Evolutionary conservation across 2,888 invertebrate genomes (phyloP), one percentile per base, ranked within the genome.

Genomic region (Ditula angustiorana): DNA sequence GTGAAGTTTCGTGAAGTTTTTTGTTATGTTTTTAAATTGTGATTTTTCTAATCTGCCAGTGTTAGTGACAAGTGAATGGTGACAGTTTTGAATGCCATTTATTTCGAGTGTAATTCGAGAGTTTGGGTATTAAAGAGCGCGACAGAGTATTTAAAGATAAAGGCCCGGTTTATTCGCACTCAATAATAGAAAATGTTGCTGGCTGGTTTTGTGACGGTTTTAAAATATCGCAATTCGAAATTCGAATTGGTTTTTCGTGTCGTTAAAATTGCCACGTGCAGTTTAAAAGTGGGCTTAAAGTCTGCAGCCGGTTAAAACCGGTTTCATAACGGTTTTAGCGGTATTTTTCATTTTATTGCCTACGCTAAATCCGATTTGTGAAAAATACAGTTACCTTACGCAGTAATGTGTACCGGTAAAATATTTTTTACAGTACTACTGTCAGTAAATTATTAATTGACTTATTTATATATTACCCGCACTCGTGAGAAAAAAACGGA

Each of bases 1-100:
- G 70, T 72, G 67, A 69, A 69, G 59, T 68, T 72, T 70, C 59
- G 64, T 60, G 59, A 26, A 61, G 28, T 37, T 50, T 67, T 47
- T 61, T 49, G 50, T 59, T 49, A 24, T 57, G 37, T 33, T 60
- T 55, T 41, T 63, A 19, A 55, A 57, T 61, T 53, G 62, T 60
- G 69, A 67, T 69, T 71, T 61, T 44, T 37, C 16, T 44, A 37
- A 28, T 13, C 33, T 10, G 63, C 41, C 41, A 50, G 57, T 50
- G 47, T 62, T 19, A 35, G 37, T 60, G 50, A 37, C 30, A 49
- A 67, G 61, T 68, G 61, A 56, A 52, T 58, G 19, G 62, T 67
- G 64, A 57, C 66, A 49, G 52, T 52, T 63, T 33, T 53, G 26
- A 53, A 44, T 26, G 41, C 1, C 35, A 28, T 55, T 55, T 47